Conservation (phyloP, 1,140 invertebrate genomes). For the Drosophila pseudoobscura region DNA sequence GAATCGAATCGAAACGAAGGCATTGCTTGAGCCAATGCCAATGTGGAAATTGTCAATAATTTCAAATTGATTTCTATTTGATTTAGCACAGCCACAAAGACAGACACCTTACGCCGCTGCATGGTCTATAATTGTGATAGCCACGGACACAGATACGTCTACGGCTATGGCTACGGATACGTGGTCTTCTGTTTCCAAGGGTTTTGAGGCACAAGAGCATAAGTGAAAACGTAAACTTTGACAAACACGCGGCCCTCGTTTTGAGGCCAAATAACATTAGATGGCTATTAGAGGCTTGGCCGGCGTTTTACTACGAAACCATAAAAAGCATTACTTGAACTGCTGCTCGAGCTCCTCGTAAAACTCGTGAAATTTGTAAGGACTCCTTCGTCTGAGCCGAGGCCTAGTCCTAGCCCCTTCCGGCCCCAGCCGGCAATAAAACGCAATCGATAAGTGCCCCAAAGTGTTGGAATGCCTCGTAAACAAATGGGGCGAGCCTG, state of each 20-base stretch:
- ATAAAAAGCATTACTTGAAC: slow-evolving; percentile 75
- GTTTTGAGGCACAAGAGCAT: slow-evolving; percentile 7
- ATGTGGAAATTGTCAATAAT: slow-evolving; percentile 83
- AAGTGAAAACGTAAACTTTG: slow-evolving; percentile 69
- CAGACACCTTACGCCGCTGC: slow-evolving; percentile 29
- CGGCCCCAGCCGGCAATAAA: slow-evolving; percentile 58
- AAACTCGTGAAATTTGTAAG: slow-evolving; percentile 66
- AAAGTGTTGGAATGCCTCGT: slow-evolving; percentile 62
- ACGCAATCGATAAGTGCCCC: slow-evolving; percentile 69
- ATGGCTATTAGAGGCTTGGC: slow-evolving; percentile 75
- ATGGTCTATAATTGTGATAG: slow-evolving; percentile 50
- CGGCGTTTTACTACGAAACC: slow-evolving; percentile 64
- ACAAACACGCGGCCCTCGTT: slow-evolving; percentile 41
- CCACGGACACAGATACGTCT: slow-evolving; percentile 15
- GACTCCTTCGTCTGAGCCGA: slow-evolving; percentile 17
- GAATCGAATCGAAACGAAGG: slow-evolving; percentile 42
- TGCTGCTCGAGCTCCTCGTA: slow-evolving; percentile 57
- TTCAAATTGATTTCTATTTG: slow-evolving; percentile 83
- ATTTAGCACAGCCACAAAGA: slow-evolving; percentile 63
- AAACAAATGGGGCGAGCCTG: slow-evolving; percentile 49
- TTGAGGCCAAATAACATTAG: slow-evolving; percentile 66
- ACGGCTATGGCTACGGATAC: slow-evolving; percentile 14
- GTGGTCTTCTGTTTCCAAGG: background rate
- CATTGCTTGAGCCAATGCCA: slow-evolving; percentile 73
- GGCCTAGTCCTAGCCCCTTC: slow-evolving; percentile 23